phyloP scores from a whole-genome alignment of 2,113 vertebrate genomes.

The Gadus chalcogrammus region DNA sequence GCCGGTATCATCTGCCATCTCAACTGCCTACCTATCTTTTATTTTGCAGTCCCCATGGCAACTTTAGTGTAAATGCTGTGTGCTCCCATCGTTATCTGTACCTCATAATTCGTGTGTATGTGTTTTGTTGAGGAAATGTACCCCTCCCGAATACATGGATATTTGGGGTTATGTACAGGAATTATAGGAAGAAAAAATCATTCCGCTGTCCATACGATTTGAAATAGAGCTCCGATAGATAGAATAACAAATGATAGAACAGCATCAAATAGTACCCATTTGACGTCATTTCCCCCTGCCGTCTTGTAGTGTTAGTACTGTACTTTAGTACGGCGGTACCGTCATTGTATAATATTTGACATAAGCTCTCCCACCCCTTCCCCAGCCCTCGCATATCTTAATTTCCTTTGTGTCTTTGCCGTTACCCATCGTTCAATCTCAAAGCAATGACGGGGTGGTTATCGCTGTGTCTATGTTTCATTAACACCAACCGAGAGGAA shows the following conservation, averaged over 20 bases:
- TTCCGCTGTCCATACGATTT: constrained; percentile 51
- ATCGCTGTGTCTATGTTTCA: no score
- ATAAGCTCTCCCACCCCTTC: no score
- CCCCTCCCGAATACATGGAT: not conserved
- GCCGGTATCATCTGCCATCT: constrained; percentile 27
- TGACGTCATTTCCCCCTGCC: constrained; percentile 16
- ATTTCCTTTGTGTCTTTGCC: no score
- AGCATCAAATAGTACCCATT: constrained; percentile 47
- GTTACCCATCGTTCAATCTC: no score
- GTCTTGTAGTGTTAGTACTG: constrained; percentile 54
- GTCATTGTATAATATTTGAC: no score
- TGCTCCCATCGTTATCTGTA: constrained; percentile 23
- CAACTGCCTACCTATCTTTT: constrained; percentile 25
- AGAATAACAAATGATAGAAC: constrained; percentile 40
- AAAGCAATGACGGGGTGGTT: no score
- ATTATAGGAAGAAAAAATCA: constrained; percentile 13
- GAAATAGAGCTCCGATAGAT: constrained; percentile 37
- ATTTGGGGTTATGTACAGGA: constrained; percentile 11
- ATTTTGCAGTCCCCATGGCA: constrained; percentile 30
- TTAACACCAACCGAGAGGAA: no score
- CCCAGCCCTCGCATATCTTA: no score
- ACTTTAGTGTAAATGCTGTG: constrained; percentile 14
- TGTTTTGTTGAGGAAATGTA: constrained; percentile 22
- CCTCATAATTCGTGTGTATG: constrained; percentile 10
- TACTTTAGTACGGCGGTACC: not conserved